Base-by-base conservation (phyloP, 1,140 invertebrate species). In the Eumeta japonica region DNA sequence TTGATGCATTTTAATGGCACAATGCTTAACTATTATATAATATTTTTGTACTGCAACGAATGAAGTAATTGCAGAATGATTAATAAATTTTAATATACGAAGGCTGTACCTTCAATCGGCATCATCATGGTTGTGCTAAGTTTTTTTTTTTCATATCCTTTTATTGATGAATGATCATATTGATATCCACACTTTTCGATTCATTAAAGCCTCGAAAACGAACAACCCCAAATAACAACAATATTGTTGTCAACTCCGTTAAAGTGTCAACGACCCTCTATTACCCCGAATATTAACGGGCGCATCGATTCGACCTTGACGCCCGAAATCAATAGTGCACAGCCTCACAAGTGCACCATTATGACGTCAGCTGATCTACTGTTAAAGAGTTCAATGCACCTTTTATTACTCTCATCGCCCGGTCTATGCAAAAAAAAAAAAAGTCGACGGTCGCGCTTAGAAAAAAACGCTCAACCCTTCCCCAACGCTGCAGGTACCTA, bases 391-490 rank as follows among this genome's bases (percentile, higher is more conserved):
- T 74, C 68, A 71, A 57, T 63, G 68, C 62, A 62, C 68, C 62
- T 54, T 60, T 41, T 48, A 62, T 67, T 70, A 52, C 62, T 62
- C 61, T 64, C 54, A 19, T 15, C 32, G 42, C 16, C 24, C 24
- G 42, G 39, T 49, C 40, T 55, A 60, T 60, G 60, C 36, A 62
- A 44, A 67, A 70, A 67, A 67, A 65, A 62, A 58, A 68, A 43
- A 59, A 62, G 57, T 43, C 52, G 45, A n/a, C 50, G 50, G 46
- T 57, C 44, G 48, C 52, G 39, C 55, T 58, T 73, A 65, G 35
- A 52, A 42, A 67, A 73, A 72, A 72, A 68, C n/a, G 59, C 40
- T 48, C 53, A 71, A 70, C 68, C 68, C 65, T 70, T 66, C 61
- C 60, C 48, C 30, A 13, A 48, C 49, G 49, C 52, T 52, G 62